Conservation (phyloP, 2,113 vertebrate genomes). For the Datnioides undecimradiatus region DNA sequence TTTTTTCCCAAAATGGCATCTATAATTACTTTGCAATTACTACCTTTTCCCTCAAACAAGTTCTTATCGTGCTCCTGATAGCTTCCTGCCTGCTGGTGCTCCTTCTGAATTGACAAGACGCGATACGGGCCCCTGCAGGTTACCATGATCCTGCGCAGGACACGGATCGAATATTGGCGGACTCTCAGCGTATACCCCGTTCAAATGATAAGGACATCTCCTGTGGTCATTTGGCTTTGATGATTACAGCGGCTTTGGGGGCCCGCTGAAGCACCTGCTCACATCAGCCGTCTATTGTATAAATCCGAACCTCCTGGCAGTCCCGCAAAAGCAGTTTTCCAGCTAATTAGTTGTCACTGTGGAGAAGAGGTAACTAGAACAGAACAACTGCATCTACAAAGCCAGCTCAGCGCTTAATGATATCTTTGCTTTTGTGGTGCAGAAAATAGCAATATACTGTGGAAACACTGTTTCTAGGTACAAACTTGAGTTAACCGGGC, state of each 20-base stretch:
- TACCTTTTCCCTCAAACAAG: constrained; percentile 58
- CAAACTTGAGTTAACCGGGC: background rate
- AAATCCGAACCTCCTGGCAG: constrained; percentile 9
- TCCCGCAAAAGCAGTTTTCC: constrained; percentile 10
- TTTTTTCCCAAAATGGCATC: constrained; percentile 65
- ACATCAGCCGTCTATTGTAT: constrained; percentile 24
- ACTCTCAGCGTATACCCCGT: background rate
- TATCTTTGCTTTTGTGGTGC: constrained; percentile 25
- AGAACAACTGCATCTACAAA: constrained; percentile 21
- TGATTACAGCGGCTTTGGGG: constrained; percentile 33
- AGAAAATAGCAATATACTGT: constrained; percentile 8
- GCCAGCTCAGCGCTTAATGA: constrained; percentile 11
- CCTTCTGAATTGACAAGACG: constrained; percentile 42
- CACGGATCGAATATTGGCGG: constrained; percentile 7
- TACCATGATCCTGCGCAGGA: constrained; percentile 5
- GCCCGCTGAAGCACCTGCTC: constrained; percentile 38
- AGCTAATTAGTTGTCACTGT: constrained; percentile 51
- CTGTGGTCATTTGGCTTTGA: constrained; percentile 35
- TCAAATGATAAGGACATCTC: constrained; percentile 38
- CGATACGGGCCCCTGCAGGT: constrained; percentile 23
- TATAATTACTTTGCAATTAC: constrained; percentile 80
- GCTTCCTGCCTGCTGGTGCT: constrained; percentile 2
- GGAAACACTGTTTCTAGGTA: background rate
- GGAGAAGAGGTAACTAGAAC: constrained; percentile 18
- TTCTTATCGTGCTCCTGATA: constrained; percentile 37